Percentiles rank a stretch among this genome's conserved stretches.
These are phyloP conservation scores for Meteorus sp. DNA, from an alignment of 1,140 invertebrate genomes.

Conservation along the genomic window DNA sequence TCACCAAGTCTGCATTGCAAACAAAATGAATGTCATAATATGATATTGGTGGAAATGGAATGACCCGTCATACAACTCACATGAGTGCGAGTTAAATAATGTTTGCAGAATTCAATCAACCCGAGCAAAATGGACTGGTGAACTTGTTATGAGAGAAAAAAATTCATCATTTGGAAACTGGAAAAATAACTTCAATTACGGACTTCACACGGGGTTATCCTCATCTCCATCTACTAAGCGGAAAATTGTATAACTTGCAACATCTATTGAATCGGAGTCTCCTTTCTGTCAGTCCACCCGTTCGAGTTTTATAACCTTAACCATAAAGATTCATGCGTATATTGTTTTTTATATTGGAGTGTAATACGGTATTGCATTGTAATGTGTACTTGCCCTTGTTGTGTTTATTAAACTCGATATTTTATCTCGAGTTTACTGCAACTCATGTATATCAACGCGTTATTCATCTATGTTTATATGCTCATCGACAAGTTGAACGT, in stretches of 20 bases:
- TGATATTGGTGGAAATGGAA: background rate
- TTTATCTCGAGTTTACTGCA: conserved; percentile 31
- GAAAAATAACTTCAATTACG: too few species aligned
- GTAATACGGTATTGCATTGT: conserved; percentile 13
- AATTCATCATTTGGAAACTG: too few species aligned
- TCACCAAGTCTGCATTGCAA: conserved; percentile 7
- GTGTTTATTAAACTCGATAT: conserved; percentile 33
- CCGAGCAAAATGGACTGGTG: too few species aligned
- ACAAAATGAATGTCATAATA: conserved; percentile 7
- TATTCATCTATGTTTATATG: background rate
- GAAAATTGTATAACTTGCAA: background rate
- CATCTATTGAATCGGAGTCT: conserved; percentile 1
- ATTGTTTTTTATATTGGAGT: conserved; percentile 25
- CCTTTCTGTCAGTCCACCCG: conserved; percentile 21
- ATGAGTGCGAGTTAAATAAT: background rate
- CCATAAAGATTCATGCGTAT: conserved; percentile 7
- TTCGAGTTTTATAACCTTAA: conserved; percentile 18
- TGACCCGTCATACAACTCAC: background rate
- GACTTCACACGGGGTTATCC: too few species aligned
- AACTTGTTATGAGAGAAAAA: too few species aligned
- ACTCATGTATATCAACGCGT: conserved; percentile 26
- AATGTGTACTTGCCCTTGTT: conserved; percentile 32
- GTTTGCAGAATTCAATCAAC: too few species aligned
- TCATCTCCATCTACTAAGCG: too few species aligned
- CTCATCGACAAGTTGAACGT: too few species aligned